Evolutionary conservation across 2,888 invertebrate genomes (phyloP), one percentile per base, ranked within the genome.

Genomic region (Spicauda simplicius): DNA sequence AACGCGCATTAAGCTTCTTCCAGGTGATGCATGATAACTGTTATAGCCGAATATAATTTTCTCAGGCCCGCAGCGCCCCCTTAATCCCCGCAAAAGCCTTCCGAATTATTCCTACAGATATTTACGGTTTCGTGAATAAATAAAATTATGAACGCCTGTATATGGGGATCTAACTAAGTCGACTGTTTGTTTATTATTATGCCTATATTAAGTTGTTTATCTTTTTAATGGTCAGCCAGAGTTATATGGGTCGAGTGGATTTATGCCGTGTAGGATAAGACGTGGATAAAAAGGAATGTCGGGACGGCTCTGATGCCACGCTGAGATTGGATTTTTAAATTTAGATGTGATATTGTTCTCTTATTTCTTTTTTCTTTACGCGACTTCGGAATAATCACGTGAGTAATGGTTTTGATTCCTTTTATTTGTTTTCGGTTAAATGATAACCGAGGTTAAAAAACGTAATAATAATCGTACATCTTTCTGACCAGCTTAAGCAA

Each of bases 1-100:
- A 89, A 90, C 86, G 87, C 87, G 86, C 92, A 91, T 93, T 93
- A 92, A 91, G 87, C 88, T 87, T 87, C 89, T 86, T 84, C 86
- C 93, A 92, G 93, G 93, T 93, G 93, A 93, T 93, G 89, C 93
- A 93, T 91, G 93, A 88, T 92, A 88, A 93, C 93, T 93, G 93
- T 93, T 93, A 93, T 93, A 82, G 91, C 88, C 85, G 91, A 91
- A 92, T 93, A 93, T 93, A 93, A 93, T 93, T 93, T 92, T 91
- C 91, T 89, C 90, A 86, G 87, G 85, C 85, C 88, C 90, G 83
- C 90, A 87, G 83, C 90, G 87, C 89, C 88, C 90, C 92, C 91
- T 88, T 92, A 92, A 93, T 93, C 91, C 89, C 85, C 87, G 87
- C 90, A 87, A 91, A 91, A 92, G 90, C 91, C 91, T 91, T 87